Conservation (phyloP, 2,113 vertebrate genomes). For the Brachypodius melanocephalos region DNA sequence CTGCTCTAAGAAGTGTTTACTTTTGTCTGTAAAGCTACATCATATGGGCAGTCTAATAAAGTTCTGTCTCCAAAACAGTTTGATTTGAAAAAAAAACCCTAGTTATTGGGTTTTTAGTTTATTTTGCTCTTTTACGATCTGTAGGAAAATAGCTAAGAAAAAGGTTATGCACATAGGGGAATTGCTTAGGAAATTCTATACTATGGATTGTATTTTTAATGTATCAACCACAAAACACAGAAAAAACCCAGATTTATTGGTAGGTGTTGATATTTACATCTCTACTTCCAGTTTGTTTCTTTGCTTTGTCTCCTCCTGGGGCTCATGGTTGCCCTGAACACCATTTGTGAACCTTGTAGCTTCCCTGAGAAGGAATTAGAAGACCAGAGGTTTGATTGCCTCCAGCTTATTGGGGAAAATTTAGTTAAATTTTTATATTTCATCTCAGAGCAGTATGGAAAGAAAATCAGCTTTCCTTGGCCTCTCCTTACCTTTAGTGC, state of each 20-base stretch:
- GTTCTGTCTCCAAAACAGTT: neutral
- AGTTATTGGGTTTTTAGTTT: neutral
- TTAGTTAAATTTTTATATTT: neutral
- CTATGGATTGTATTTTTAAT: fast-evolving
- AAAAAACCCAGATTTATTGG: neutral
- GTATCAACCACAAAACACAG: neutral
- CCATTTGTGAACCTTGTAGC: neutral
- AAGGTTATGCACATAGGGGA: neutral
- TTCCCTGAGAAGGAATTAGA: neutral
- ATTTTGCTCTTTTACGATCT: neutral
- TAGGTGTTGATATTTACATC: neutral
- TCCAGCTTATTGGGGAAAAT: neutral
- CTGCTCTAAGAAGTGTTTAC: neutral
- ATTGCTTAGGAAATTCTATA: neutral
- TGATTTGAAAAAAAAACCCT: neutral
- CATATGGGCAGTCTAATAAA: neutral
- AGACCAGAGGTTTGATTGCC: neutral
- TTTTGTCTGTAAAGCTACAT: neutral
- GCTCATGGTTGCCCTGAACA: neutral
- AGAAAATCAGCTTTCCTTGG: neutral
- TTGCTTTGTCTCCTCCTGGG: neutral
- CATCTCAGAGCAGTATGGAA: neutral
- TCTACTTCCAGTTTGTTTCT: neutral
- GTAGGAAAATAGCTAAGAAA: neutral
- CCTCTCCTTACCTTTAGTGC: neutral